These are phyloP conservation scores for Propithecus coquereli DNA, from an alignment of 2,113 vertebrate genomes.

Conservation along the genomic window DNA sequence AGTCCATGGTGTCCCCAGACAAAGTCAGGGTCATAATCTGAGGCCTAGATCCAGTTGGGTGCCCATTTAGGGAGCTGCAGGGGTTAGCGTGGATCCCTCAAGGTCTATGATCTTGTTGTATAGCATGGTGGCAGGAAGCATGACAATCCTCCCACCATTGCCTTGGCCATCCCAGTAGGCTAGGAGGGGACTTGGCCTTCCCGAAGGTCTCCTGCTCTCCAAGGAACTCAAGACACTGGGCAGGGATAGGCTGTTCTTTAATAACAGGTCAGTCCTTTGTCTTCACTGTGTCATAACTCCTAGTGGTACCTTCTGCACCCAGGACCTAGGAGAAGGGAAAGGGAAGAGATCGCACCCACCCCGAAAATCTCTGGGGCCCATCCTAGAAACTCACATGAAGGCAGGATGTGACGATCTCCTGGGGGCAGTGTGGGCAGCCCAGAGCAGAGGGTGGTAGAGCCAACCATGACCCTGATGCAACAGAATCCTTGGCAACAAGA, in stretches of 20 bases:
- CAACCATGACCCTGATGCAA: neutral
- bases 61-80: neutral
- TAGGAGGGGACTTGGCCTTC: accelerated
- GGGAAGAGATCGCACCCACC: neutral
- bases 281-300: neutral
- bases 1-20: neutral
- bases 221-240: neutral
- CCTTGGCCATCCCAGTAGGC: neutral
- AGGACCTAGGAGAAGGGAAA: neutral
- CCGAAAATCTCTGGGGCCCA: neutral
- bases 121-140: neutral
- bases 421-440: neutral
- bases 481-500: neutral
- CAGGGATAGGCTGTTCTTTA: neutral
- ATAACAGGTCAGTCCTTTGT: neutral
- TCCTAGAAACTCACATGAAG: neutral
- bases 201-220: neutral
- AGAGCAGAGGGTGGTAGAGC: neutral
- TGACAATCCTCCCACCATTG: no score
- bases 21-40: neutral
- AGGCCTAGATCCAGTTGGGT: neutral
- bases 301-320: neutral
- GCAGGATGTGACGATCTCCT: neutral
- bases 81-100: neutral
- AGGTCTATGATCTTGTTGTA: neutral